A percentile compares a stretch with the other conserved stretches of the same genome.
phyloP scores from a whole-genome alignment of 2,797 vertebrate species.

The Aphelocoma californica region DNA sequence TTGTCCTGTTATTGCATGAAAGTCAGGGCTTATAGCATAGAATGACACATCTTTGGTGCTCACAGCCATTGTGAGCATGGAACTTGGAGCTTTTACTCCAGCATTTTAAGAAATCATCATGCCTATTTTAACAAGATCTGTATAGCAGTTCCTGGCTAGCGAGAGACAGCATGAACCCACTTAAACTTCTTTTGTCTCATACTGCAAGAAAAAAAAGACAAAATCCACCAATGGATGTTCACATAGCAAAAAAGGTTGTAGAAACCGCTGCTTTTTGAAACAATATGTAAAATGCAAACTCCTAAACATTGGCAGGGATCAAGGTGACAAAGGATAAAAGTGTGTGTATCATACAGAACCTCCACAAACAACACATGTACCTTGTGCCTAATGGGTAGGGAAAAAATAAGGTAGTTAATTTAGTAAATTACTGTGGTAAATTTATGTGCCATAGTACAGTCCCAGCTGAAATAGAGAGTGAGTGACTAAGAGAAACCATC shows the following conservation, averaged over 20 bases:
- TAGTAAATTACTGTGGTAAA: neutral
- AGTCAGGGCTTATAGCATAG: neutral
- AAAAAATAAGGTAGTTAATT: neutral
- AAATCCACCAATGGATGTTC: neutral
- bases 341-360: neutral
- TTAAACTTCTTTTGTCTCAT: neutral
- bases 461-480: neutral
- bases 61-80: neutral
- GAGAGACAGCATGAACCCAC: neutral
- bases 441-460: neutral
- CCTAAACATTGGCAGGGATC: neutral
- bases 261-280: neutral
- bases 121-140: neutral
- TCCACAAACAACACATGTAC: neutral
- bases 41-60: neutral
- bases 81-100: neutral
- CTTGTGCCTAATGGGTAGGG: neutral
- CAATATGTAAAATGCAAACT: neutral
- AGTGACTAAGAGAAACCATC: neutral
- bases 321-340: neutral
- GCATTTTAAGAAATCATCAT: neutral
- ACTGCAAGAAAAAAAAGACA: neutral
- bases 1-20: neutral
- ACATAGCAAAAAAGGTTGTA: neutral
- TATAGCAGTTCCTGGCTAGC: neutral